Conservation (phyloP, 2,888 invertebrate species). For the Malthinus seriepunctatus region DNA sequence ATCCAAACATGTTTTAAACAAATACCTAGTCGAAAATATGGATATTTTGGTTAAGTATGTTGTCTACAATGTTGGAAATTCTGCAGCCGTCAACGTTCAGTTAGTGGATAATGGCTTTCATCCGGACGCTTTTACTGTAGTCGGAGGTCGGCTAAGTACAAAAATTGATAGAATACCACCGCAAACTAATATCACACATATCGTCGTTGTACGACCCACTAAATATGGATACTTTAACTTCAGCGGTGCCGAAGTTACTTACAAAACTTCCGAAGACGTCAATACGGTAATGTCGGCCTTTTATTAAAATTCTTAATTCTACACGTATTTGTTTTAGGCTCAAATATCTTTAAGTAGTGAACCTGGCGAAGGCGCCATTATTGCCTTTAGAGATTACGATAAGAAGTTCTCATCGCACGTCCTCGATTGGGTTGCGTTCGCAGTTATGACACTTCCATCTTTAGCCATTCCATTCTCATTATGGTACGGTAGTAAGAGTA, state of each 20-base stretch:
- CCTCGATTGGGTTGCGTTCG: constrained; percentile 96
- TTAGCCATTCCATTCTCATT: constrained; percentile 91
- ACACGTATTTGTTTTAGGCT: constrained; percentile 57
- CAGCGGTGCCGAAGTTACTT: constrained; percentile 90
- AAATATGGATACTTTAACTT: constrained; percentile 96
- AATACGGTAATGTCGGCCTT: constrained; percentile 60
- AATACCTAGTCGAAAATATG: constrained; percentile 94
- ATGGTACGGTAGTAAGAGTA: constrained; percentile 94
- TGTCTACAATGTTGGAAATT: constrained; percentile 89
- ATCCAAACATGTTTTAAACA: constrained; percentile 93
- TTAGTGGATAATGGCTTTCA: constrained; percentile 92
- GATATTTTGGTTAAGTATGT: constrained; percentile 95
- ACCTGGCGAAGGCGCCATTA: constrained; percentile 95
- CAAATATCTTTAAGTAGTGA: constrained; percentile 80
- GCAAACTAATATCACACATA: constrained; percentile 91
- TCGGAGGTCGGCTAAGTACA: constrained; percentile 83
- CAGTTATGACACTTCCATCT: constrained; percentile 94
- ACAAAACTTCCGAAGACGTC: constrained; percentile 83
- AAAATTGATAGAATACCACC: constrained; percentile 90
- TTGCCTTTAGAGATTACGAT: constrained; percentile 90
- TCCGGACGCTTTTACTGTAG: constrained; percentile 85
- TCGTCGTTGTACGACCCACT: constrained; percentile 87
- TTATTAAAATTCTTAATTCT: neutral
- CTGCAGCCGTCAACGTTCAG: constrained; percentile 87
- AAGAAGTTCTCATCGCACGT: constrained; percentile 96